Evolutionary conservation across 2,888 invertebrate species (phyloP), one percentile per base, ranked within the genome.

Genomic region (Thymelicus acteon): DNA sequence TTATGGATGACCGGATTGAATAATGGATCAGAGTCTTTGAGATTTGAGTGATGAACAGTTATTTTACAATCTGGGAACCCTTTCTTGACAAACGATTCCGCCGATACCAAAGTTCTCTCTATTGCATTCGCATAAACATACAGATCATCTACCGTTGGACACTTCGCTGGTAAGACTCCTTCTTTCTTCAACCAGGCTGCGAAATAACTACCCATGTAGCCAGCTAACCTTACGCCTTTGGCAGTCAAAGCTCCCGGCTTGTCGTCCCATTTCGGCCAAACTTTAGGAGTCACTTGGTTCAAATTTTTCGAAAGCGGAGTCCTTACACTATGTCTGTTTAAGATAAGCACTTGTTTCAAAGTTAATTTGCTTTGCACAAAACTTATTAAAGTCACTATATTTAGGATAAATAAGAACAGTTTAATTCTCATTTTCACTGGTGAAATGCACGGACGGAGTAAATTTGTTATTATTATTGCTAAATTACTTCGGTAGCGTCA

Each of bases 1-100:
- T 92, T 92, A 72, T 92, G 93, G 40, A 92, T 81, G 0, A 86
- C 77, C 0, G 91, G 89, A 71, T 85, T 85, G 39, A 93, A 93
- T 54, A 90, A 80, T 0, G 87, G 85, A 73, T 93, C 92, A 0
- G 75, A 75, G 40, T 76, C 65, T 0, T 79, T 75, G 24, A 64
- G 57, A 6, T 81, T 73, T 6, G 80, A 75, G 64, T 85, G 83
- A 72, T 93, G 85, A 6, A 93, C 79, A 0, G 82, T 84, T 5
- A 91, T 72, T 69, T 88, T 85, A 70, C 93, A 93, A 3, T 74
- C 52, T 0, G 91, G 89, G 67, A 89, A 93, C 0, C 85, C 89
- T 65, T 85, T 83, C 0, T 73, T 72, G 0, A 87, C 80, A 75
- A 93, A 93, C 0, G 92, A 86, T 68, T 79, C 72, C 0, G 93